Conservation (phyloP, 23 tunicate genomes). For the Clavelina lepadiformis region DNA sequence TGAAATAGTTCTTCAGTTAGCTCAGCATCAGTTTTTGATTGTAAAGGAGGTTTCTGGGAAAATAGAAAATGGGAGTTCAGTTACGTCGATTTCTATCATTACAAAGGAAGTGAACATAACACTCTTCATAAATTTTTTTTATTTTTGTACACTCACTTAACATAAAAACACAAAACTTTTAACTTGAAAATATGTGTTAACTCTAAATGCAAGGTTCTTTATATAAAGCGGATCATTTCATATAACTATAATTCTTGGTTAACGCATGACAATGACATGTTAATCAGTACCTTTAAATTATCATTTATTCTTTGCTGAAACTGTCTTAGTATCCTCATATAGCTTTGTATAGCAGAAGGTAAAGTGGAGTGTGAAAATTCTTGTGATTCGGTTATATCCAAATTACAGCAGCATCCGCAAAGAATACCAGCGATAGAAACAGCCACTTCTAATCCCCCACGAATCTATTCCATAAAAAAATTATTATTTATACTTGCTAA, state of each 20-base stretch:
- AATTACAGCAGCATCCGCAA: slow-evolving; percentile 35
- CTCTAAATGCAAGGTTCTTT: too few relatives aligned
- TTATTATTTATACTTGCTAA: too few relatives aligned
- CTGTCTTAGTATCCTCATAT: slow-evolving; percentile 20
- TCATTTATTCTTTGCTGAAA: slow-evolving; percentile 56
- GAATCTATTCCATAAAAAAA: too few relatives aligned
- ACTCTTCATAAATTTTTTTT: too few relatives aligned
- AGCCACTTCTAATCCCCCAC: slow-evolving; percentile 46
- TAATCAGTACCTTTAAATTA: slow-evolving; percentile 14
- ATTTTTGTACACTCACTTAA: too few relatives aligned
- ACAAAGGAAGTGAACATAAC: too few relatives aligned
- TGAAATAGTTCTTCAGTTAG: slow-evolving; percentile 42
- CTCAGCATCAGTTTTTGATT: slow-evolving; percentile 17
- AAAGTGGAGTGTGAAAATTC: slow-evolving; percentile 55
- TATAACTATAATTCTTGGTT: too few relatives aligned
- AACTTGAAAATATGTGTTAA: too few relatives aligned
- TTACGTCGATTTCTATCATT: background rate
- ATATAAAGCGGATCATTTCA: too few relatives aligned
- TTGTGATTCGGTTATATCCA: slow-evolving; percentile 35
- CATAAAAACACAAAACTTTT: too few relatives aligned
- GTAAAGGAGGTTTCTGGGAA: slow-evolving; percentile 11
- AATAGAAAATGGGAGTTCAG: background rate
- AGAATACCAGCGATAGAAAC: slow-evolving; percentile 36
- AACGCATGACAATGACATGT: too few relatives aligned
- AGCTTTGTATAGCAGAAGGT: slow-evolving; percentile 53